Evolutionary conservation across 2,113 vertebrate genomes (phyloP), one percentile per base, ranked within the genome.

Genomic region (Ochotona curzoniae): DNA sequence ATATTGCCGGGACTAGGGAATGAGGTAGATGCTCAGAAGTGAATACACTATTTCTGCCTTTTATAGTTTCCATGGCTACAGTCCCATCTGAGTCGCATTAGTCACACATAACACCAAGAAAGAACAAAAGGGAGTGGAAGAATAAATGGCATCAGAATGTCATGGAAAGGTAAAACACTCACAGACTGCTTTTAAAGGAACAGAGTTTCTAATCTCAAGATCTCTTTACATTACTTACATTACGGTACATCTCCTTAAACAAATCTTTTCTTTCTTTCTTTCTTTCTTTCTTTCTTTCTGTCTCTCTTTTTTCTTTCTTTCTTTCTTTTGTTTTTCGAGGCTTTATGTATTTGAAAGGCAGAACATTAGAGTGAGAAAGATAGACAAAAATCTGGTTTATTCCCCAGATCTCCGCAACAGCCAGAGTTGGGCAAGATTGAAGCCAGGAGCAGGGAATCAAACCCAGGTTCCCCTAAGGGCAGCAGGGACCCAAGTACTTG

Each of bases 1-100:
- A 95, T 79, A 49, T 23, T 81, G 38, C 63, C 54, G 91, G 73
- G 38, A 69, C 61, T n/a, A 44, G 74, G 20, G 60, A 28, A 85
- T 67, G 64, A 15, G 25, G 86, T 30, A 51, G 83, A 73, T 35
- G 30, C 15, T 23, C 61, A 20, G 21, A 70, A 73, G 44, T 61
- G 64, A 94, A 87, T 7, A 70, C 47, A 78, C 28, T 82, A 51
- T 79, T 85, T 94, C 83, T 38, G 83, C 38, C 63, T 84, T 83
- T 64, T 91, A 66, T 80, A 28, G 96, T 97, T 97, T 85, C 97
- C 94, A 97, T 96, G 91, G 74, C 81, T 95, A 97, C 96, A 80
- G 60, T 25, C 44, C 84, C 70, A 87, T 95, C 38, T 87, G 93
- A 95, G 79, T 63, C 76, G n/a, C 93, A 93, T 96, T 82, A 94